Evolutionary conservation across 2,113 vertebrate species (phyloP).

Genomic region (Plestiodon gilberti): DNA sequence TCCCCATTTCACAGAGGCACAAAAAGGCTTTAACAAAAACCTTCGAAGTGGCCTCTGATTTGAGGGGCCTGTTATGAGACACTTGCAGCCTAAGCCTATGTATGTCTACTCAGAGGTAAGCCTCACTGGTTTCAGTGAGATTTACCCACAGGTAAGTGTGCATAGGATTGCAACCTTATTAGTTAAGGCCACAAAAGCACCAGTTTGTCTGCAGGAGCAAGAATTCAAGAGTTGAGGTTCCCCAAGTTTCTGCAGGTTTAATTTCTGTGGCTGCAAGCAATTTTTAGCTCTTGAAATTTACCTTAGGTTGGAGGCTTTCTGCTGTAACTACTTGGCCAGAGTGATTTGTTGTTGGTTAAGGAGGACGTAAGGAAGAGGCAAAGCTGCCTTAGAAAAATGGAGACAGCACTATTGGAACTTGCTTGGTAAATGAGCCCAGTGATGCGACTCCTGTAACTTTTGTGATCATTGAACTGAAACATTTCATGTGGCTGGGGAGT

Average conservation of each 20-base stretch:
- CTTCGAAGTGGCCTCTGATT: neutral
- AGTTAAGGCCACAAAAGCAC: neutral
- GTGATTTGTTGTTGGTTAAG: neutral
- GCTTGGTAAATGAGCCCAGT: neutral
- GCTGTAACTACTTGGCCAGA: neutral
- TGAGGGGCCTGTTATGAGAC: constrained; percentile 1
- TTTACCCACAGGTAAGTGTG: neutral
- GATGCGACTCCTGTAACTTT: neutral
- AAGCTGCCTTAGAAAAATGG: neutral
- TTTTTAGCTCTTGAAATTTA: neutral
- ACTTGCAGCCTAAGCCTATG: neutral
- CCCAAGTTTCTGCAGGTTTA: neutral
- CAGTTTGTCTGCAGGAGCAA: neutral
- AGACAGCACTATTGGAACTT: neutral
- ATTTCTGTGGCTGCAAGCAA: neutral
- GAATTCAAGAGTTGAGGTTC: neutral
- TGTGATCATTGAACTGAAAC: neutral
- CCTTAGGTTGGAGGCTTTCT: neutral
- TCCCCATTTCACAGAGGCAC: constrained; percentile 15
- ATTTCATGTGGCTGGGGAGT: neutral
- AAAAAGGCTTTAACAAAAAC: neutral
- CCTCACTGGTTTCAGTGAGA: neutral
- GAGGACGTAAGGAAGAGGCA: neutral
- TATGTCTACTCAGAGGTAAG: neutral
- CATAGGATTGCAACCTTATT: neutral